Conservation (phyloP, 53 echinoderm and acorn worm species). For the Antedon mediterranea region DNA sequence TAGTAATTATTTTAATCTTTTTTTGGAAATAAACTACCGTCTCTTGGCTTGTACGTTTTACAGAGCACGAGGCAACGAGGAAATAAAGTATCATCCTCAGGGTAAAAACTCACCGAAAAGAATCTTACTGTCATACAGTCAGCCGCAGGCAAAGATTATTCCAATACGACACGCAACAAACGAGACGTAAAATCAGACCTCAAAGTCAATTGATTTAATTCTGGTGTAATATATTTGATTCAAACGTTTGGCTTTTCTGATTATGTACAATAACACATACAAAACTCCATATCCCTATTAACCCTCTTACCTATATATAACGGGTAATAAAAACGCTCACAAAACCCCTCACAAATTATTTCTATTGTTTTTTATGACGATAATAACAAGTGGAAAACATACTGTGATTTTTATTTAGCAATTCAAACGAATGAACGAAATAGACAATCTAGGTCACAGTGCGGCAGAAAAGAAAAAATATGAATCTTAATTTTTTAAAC, state of each 20-base stretch:
- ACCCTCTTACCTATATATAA: neutral
- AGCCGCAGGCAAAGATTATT: neutral
- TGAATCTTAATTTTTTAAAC: too few relatives aligned
- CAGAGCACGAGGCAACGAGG: neutral
- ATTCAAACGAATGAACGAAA: too few relatives aligned
- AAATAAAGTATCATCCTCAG: neutral
- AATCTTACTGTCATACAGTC: neutral
- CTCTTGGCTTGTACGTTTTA: too few relatives aligned
- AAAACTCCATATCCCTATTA: neutral
- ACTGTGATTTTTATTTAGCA: too few relatives aligned
- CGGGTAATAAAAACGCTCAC: neutral
- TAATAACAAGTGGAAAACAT: too few relatives aligned
- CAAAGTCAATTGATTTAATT: neutral
- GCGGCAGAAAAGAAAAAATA: too few relatives aligned
- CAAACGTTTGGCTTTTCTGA: neutral
- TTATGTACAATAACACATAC: neutral
- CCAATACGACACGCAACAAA: neutral
- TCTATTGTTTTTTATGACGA: neutral
- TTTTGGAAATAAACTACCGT: too few relatives aligned
- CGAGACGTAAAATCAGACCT: neutral
- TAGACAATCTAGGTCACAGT: too few relatives aligned
- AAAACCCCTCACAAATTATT: neutral
- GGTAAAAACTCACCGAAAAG: neutral
- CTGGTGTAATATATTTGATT: neutral
- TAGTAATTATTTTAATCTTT: too few relatives aligned